Evolutionary conservation across 2,113 vertebrate species (phyloP).

Genomic region (Muntiacus muntjak): DNA sequence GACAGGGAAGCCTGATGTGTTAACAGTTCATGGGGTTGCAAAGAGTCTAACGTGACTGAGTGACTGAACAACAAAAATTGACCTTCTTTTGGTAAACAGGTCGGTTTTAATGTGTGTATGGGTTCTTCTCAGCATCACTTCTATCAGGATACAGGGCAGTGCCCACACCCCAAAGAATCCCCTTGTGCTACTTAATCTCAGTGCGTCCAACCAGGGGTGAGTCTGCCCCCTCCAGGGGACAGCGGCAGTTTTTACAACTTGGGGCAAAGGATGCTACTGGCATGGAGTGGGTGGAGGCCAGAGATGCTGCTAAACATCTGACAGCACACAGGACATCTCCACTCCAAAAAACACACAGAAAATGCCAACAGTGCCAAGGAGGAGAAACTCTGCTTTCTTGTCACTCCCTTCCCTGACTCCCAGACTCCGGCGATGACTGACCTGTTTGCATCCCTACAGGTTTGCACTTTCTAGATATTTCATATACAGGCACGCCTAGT

Average conservation of each 20-base stretch:
- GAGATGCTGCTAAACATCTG: not conserved
- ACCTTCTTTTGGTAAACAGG: not conserved
- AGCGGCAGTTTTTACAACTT: accelerated
- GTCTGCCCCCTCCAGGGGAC: not conserved
- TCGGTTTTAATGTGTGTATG: not conserved
- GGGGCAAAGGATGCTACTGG: not conserved
- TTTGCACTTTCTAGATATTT: not conserved
- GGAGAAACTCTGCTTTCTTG: not conserved
- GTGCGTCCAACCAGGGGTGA: accelerated
- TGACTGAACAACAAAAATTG: not conserved
- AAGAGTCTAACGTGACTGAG: not conserved
- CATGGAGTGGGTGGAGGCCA: not conserved
- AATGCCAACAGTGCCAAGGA: accelerated
- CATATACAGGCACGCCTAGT: accelerated
- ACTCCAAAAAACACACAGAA: not conserved
- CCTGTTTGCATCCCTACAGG: not conserved
- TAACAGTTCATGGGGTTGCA: not conserved
- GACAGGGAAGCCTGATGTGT: not conserved
- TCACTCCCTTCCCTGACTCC: accelerated
- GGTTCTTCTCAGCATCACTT: accelerated
- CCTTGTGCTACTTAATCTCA: not conserved
- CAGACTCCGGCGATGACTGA: not conserved
- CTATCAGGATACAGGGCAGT: too few species aligned
- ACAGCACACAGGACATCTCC: accelerated
- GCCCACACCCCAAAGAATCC: not conserved